A percentile compares a stretch with the other conserved stretches of the same genome.
phyloP scores from a whole-genome alignment of 2,888 invertebrate genomes.

The Thysanoteuthis rhombus region DNA sequence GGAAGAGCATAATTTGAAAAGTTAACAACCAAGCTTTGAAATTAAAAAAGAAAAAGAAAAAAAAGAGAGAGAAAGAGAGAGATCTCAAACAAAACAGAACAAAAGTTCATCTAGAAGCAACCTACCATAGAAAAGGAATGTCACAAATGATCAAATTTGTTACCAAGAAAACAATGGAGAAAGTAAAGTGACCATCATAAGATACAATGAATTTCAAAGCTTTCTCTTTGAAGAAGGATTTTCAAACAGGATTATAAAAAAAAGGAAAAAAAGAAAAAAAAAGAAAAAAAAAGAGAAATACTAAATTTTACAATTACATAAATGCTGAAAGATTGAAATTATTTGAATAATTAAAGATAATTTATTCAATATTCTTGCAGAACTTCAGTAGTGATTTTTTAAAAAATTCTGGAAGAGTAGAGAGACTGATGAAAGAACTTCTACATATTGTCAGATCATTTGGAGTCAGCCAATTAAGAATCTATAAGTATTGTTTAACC shows the following conservation, averaged over 20 bases:
- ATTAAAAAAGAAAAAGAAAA: background rate
- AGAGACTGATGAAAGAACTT: background rate
- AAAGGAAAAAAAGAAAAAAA: too few species aligned
- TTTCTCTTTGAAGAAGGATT: background rate
- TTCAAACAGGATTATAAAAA: too few species aligned
- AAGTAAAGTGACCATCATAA: constrained; percentile 20
- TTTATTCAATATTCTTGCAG: background rate
- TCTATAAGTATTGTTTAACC: too few species aligned
- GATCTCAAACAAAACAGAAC: background rate
- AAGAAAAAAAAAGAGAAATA: too few species aligned
- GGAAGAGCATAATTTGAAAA: background rate
- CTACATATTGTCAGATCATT: too few species aligned
- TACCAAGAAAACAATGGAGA: constrained; percentile 21
- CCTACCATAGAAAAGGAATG: constrained; percentile 21
- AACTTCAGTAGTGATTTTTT: background rate
- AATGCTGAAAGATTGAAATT: background rate
- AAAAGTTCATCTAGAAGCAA: constrained; percentile 25
- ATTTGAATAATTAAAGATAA: background rate
- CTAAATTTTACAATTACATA: background rate
- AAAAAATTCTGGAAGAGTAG: background rate
- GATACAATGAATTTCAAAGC: background rate
- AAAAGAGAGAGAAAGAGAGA: background rate
- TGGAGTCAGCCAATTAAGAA: too few species aligned
- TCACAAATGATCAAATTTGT: background rate
- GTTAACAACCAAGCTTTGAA: background rate